These are phyloP conservation scores for Montipora capricornis DNA, from an alignment of 64 coral and sea anemone species.

Conservation along the genomic window DNA sequence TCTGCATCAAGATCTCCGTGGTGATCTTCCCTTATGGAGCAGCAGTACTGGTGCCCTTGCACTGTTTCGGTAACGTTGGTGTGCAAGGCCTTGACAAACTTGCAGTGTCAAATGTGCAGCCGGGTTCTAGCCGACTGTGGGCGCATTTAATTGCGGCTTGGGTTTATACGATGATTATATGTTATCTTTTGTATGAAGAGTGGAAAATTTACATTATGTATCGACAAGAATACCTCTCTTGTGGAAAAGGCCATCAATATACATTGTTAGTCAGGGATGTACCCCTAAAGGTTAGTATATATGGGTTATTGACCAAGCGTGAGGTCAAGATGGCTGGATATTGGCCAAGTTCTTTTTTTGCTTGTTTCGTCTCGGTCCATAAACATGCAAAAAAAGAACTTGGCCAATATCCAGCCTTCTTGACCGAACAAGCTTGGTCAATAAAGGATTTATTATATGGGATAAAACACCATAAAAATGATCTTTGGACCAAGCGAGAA, in stretches of 20 bases:
- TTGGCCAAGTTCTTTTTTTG: too few species aligned
- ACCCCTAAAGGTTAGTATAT: slow-evolving; percentile 55
- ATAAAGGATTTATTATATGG: too few species aligned
- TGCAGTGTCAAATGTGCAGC: slow-evolving; percentile 42
- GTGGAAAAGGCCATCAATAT: slow-evolving; percentile 52
- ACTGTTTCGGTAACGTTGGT: slow-evolving; percentile 29
- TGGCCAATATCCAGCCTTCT: too few species aligned
- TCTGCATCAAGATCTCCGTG: slow-evolving; percentile 54
- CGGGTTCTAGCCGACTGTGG: slow-evolving; percentile 15
- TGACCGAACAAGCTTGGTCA: too few species aligned
- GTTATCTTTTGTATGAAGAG: slow-evolving; percentile 66
- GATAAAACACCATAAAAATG: too few species aligned
- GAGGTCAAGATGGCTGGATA: too few species aligned
- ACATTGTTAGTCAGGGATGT: slow-evolving; percentile 69
- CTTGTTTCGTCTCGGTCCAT: too few species aligned
- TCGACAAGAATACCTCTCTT: slow-evolving; percentile 62
- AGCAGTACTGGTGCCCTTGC: slow-evolving; percentile 54
- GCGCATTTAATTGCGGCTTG: slow-evolving; percentile 66
- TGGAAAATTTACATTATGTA: slow-evolving; percentile 68
- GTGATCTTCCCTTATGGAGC: slow-evolving; percentile 68
- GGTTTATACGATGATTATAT: slow-evolving; percentile 62
- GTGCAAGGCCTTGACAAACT: slow-evolving; percentile 32
- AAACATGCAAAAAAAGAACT: too few species aligned
- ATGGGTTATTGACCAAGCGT: too few species aligned
- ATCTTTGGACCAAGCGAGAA: too few species aligned